Base-by-base conservation (phyloP, 2,888 invertebrate species). In the Erebia aethiops region DNA sequence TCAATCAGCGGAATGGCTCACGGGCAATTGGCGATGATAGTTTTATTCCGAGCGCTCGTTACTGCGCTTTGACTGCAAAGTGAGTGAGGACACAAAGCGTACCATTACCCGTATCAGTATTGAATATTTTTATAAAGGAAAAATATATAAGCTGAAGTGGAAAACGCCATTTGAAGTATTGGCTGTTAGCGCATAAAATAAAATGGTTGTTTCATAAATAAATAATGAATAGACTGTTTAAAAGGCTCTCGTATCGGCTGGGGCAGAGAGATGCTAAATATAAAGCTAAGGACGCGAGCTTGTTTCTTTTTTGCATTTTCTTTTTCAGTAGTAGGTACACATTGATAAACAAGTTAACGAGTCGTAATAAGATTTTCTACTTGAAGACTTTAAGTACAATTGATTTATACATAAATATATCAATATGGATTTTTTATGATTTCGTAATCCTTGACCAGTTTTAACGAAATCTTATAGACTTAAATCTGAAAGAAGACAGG, bases 1-100 rank as follows among this genome's bases (percentile, higher is more conserved):
- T 74, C 79, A 79, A 80, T 80, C 78, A 79, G 70, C 69, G 74
- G 77, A 76, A 76, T 74, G 77, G 76, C 74, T 76, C 77, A 72
- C 75, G 74, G 76, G 76, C 79, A 77, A 79, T 79, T 77, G 77
- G 74, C 73, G 69, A 78, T 74, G 74, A 78, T 76, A 73, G 74
- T 75, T 79, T 78, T 76, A 77, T 76, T 76, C 74, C 74, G 69
- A 74, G 18, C 74, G 71, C 75, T 74, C 73, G 73, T 73, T 75
- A 74, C 46, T 71, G 49, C 72, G 58, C 74, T 76, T 71, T 75
- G 75, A 74, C 73, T 71, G 72, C 71, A 49, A 58, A 75, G 67
- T 72, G 75, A 72, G 69, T 64, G 70, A 68, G 57, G 49, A 56
- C 71, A 69, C 62, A 72, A 67, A 72, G 70, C 63, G 52, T 21